Evolutionary conservation across 2,113 vertebrate genomes (phyloP).

Genomic region (Leucoraja erinaceus): DNA sequence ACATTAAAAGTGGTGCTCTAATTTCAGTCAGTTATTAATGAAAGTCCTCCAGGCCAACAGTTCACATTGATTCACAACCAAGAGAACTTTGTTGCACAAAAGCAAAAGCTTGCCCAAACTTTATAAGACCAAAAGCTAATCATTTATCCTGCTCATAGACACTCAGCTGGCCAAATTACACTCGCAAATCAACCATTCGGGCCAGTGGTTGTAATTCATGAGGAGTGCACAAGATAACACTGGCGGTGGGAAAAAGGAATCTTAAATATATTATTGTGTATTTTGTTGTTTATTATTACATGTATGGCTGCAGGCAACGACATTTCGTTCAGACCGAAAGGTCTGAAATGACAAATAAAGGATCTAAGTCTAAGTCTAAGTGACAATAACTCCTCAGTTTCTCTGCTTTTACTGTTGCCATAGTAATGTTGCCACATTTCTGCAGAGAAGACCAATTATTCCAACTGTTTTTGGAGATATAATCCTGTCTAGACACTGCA

Average conservation of each 20-base stretch:
- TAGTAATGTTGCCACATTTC: not conserved
- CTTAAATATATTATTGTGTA: too few species aligned
- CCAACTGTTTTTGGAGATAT: not conserved
- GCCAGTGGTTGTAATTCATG: not conserved
- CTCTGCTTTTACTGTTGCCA: not conserved
- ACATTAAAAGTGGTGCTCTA: not conserved
- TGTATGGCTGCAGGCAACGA: too few species aligned
- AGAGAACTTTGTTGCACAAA: not conserved
- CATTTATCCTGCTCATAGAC: not conserved
- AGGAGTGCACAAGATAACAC: not conserved
- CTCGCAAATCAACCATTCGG: not conserved
- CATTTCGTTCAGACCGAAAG: too few species aligned
- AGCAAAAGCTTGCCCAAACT: not conserved
- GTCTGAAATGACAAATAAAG: too few species aligned
- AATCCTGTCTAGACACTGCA: not conserved
- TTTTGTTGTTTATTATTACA: too few species aligned
- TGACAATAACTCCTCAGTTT: not conserved
- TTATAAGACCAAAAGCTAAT: not conserved
- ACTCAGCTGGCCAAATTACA: not conserved
- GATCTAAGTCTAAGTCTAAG: too few species aligned
- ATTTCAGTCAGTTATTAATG: not conserved
- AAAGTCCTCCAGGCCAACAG: not conserved
- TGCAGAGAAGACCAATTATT: not conserved
- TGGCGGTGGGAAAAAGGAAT: not conserved
- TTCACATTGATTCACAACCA: not conserved